These are phyloP conservation scores for Polylopha cassiicola DNA, from an alignment of 2,888 invertebrate genomes.

Conservation along the genomic window DNA sequence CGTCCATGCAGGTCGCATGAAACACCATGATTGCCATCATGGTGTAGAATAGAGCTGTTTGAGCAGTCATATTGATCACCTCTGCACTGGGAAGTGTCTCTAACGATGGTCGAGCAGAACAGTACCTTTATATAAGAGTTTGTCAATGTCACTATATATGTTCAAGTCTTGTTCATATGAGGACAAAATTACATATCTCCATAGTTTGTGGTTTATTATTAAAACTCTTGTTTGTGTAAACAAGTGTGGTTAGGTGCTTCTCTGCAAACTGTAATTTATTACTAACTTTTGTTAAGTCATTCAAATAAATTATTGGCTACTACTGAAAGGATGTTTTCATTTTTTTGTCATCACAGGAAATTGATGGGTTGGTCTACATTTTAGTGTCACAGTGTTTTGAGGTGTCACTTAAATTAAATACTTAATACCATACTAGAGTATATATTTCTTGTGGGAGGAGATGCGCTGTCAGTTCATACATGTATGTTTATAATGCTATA, in stretches of 20 bases:
- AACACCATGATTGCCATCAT: slow-evolving; percentile 23
- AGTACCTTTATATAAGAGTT: slow-evolving; percentile 34
- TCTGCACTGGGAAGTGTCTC: slow-evolving; percentile 6
- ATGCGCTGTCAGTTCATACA: neutral
- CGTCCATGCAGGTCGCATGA: slow-evolving; percentile 39
- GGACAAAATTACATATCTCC: slow-evolving; percentile 38
- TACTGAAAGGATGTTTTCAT: slow-evolving; percentile 21
- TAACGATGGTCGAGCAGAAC: neutral
- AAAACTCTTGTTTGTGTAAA: slow-evolving; percentile 36
- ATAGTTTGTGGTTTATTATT: slow-evolving; percentile 35
- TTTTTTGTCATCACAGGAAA: slow-evolving; percentile 25
- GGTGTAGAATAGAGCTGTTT: slow-evolving; percentile 16
- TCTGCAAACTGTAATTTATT: slow-evolving; percentile 32
- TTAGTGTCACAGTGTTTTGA: slow-evolving; percentile 24
- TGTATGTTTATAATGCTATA: neutral
- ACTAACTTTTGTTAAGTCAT: slow-evolving; percentile 35
- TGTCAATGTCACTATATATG: slow-evolving; percentile 36
- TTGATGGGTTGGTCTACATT: slow-evolving; percentile 19
- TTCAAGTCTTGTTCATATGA: slow-evolving; percentile 21
- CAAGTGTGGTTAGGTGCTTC: slow-evolving; percentile 26
- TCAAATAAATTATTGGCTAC: slow-evolving; percentile 36
- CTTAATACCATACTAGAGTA: slow-evolving; percentile 2
- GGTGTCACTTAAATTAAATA: slow-evolving; percentile 29
- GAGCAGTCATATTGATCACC: slow-evolving; percentile 13
- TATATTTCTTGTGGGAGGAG: neutral